Evolutionary conservation across 2,888 invertebrate species (phyloP), one percentile per base, ranked within the genome.

Genomic region (Amorpha juglandis): DNA sequence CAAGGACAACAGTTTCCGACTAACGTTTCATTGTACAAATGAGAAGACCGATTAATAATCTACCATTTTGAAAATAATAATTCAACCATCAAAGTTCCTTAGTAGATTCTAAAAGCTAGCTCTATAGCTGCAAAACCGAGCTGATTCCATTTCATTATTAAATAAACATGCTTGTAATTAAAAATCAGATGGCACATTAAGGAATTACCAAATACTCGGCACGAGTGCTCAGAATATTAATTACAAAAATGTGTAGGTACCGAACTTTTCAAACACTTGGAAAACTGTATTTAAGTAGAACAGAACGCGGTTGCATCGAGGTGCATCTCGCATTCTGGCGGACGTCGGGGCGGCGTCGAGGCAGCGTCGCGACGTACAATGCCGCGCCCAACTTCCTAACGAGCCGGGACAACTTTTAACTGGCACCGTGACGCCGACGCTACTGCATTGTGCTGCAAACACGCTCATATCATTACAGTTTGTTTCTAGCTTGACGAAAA

Each of bases 321-420:
- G 8, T 9, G 58, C 58, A 16, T n/a, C 38, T 38, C 55, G 55
- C 33, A 38, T 35, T 55, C 55, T 27, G 21, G 19, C 19, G 11
- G 27, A 19, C 51, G 51, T 21, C 19, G 51, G 19, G 2, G 8
- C 21, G 21, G 12, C 21, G 35, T 16, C 38, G 35, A 9, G 11
- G 55, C 55, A 16, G 16, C 55, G 11, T 19, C 19, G 12, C 55
- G 11, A 6, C 58, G 14, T 4, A 42, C 42, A 42, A 42, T 42
- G 16, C 55, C 16, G 38, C 42, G 38, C n/a, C 38, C 33, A 55
- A 58, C 58, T 58, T 58, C 19, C 38, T 58, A 58, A 58, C 58
- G 58, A 58, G 58, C 53, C 33, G 12, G 38, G 35, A 3, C 42
- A 58, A 58, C 58, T 58, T 58, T 58, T 58, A 58, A 58, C 58